Percentiles rank a stretch among this genome's conserved stretches.
Evolutionary conservation across 1,140 invertebrate species (phyloP).

Genomic region (Sarcophaga peregrina): DNA sequence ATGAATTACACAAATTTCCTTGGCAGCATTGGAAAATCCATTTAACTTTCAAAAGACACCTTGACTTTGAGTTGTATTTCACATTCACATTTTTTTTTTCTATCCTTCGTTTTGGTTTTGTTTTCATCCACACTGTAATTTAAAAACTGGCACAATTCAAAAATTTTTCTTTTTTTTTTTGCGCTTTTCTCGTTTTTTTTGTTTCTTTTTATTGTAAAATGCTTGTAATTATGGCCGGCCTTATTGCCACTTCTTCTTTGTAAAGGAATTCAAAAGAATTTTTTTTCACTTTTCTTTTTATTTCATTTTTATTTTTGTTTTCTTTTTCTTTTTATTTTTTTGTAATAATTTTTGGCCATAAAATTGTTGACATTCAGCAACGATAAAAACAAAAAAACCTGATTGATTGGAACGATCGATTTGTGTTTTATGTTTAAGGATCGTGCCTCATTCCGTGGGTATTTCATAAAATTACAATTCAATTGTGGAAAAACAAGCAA

Average conservation of each 20-base stretch:
- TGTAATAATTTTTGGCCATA: conserved; percentile 20
- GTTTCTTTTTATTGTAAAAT: not conserved
- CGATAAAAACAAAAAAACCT: not conserved
- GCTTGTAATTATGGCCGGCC: conserved; percentile 37
- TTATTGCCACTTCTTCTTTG: not conserved
- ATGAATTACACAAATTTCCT: no score
- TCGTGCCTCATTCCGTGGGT: not conserved
- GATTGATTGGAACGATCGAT: not conserved
- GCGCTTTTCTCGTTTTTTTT: no score
- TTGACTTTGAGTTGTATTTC: not conserved
- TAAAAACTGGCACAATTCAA: not conserved
- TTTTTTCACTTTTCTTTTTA: no score
- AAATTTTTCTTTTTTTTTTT: not conserved
- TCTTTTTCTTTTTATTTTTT: no score
- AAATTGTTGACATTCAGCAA: conserved; percentile 27
- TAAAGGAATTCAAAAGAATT: not conserved
- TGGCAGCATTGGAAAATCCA: not conserved
- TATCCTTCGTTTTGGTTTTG: not conserved
- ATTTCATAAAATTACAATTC: not conserved
- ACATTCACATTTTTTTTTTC: not conserved
- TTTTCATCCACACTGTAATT: not conserved
- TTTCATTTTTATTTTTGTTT: no score
- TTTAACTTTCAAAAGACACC: not conserved
- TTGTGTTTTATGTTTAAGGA: not conserved
- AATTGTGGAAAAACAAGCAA: not conserved